A percentile compares a stretch with the other conserved stretches of the same genome.
phyloP scores from a whole-genome alignment of 2,113 vertebrate species.

The Dipodomys merriami region DNA sequence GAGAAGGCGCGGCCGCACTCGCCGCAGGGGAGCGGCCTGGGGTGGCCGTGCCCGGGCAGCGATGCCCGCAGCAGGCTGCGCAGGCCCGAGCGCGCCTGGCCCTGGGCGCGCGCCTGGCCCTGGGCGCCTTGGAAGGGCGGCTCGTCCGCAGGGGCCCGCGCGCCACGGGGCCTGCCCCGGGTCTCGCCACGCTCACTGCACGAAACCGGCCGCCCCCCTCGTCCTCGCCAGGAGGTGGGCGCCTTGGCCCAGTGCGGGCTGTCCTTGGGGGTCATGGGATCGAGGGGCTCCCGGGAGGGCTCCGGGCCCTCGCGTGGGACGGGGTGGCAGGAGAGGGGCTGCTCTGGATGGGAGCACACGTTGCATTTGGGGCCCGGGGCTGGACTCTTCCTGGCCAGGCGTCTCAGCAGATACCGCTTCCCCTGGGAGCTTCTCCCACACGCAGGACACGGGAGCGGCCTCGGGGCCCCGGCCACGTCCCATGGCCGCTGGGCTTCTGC shows the following conservation, averaged over 20 bases:
- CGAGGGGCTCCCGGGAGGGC: too few relatives aligned
- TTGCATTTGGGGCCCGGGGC: neutral
- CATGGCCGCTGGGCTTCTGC: rapidly evolving
- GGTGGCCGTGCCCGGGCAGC: neutral
- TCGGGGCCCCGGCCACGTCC: rapidly evolving
- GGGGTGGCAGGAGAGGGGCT: neutral
- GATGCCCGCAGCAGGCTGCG: neutral
- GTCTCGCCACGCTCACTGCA: neutral
- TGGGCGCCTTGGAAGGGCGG: neutral
- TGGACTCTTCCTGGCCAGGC: neutral
- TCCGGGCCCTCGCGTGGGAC: too few relatives aligned
- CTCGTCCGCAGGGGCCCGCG: neutral
- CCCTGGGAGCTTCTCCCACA: slow-evolving; percentile 40
- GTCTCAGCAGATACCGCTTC: neutral
- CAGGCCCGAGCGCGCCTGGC: slow-evolving; percentile 4
- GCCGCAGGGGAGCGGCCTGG: slow-evolving; percentile 67
- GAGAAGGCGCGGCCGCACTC: slow-evolving; percentile 81
- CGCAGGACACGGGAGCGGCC: neutral
- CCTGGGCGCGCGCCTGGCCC: neutral
- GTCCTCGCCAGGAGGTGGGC: too few relatives aligned
- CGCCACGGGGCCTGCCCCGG: too few relatives aligned
- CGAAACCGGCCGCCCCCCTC: neutral
- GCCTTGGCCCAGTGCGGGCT: too few relatives aligned
- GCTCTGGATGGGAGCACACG: neutral
- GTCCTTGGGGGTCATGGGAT: too few relatives aligned